phyloP scores from a whole-genome alignment of 2,797 vertebrate species.

The Pseudochirops corinnae region DNA sequence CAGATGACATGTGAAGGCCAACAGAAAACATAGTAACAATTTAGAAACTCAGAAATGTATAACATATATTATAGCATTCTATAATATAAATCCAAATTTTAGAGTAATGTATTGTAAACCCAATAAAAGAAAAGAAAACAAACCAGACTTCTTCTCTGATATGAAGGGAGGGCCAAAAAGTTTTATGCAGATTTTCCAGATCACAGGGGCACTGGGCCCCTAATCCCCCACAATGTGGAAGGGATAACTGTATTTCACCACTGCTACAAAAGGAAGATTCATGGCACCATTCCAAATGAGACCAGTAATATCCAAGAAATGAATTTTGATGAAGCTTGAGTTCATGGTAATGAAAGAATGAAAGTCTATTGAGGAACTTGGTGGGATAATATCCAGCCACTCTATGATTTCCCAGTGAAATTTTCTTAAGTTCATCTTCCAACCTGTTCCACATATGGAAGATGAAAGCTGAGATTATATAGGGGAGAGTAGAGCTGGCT shows the following conservation, averaged over 20 bases:
- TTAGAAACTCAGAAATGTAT: too few relatives aligned
- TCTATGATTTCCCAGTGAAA: constrained; percentile 97
- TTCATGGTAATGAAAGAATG: constrained; percentile 87
- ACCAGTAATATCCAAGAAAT: constrained; percentile 96
- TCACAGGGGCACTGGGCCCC: too few relatives aligned
- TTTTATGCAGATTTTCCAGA: too few relatives aligned
- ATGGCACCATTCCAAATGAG: constrained; percentile 96
- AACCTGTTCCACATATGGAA: constrained; percentile 85
- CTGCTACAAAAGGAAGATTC: constrained; percentile 96
- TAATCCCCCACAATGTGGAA: too few relatives aligned
- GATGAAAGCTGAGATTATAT: constrained; percentile 90
- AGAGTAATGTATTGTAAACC: too few relatives aligned
- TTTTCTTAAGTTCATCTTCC: constrained; percentile 94
- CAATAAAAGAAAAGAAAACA: too few relatives aligned
- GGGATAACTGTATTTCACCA: constrained; percentile 88
- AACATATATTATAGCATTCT: too few relatives aligned
- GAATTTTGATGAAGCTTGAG: constrained; percentile 96
- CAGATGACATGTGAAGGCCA: too few relatives aligned
- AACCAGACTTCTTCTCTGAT: too few relatives aligned
- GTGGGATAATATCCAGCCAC: constrained; percentile 96
- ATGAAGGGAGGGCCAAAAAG: too few relatives aligned
- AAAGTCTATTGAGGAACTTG: constrained; percentile 91
- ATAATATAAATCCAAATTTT: too few relatives aligned
- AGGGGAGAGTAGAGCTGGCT: constrained; percentile 92
- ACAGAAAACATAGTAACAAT: too few relatives aligned